phyloP scores from a whole-genome alignment of 2,797 vertebrate species.

The Tragelaphus oryx region DNA sequence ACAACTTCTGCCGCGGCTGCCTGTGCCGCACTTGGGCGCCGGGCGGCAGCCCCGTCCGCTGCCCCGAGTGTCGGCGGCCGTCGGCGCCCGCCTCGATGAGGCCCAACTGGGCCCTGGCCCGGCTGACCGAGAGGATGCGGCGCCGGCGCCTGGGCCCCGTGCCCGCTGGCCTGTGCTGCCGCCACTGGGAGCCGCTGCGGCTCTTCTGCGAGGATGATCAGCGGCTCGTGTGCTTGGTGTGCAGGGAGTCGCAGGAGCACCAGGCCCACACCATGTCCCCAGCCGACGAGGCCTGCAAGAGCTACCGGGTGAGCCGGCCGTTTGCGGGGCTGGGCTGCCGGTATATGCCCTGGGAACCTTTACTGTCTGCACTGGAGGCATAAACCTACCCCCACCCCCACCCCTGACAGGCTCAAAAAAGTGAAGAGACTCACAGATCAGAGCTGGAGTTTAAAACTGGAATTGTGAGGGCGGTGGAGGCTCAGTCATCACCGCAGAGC shows the following conservation, averaged over 20 bases:
- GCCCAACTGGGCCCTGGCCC: slow-evolving; percentile 74
- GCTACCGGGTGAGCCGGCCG: slow-evolving; percentile 73
- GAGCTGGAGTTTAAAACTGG: not conserved
- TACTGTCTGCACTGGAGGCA: not conserved
- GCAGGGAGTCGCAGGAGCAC: slow-evolving; percentile 76
- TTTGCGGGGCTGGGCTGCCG: not conserved
- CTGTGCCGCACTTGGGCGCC: slow-evolving; percentile 27
- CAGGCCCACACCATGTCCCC: slow-evolving; percentile 70
- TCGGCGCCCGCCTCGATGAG: slow-evolving; percentile 82
- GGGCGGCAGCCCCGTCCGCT: slow-evolving; percentile 66
- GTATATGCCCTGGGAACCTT: not conserved
- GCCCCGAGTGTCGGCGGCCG: slow-evolving; percentile 87
- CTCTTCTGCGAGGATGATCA: slow-evolving; percentile 78
- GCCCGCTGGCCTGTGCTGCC: slow-evolving; percentile 21
- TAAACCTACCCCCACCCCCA: not conserved
- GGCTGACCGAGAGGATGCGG: not conserved
- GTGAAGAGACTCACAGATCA: not conserved
- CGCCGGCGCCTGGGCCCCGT: not conserved
- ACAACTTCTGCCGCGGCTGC: slow-evolving; percentile 70
- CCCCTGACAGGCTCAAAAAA: not conserved
- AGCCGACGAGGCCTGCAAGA: slow-evolving; percentile 66
- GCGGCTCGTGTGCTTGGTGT: slow-evolving; percentile 77
- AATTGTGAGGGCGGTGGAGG: no score
- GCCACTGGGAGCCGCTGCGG: slow-evolving; percentile 74
- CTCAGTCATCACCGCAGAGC: no score